A percentile compares a stretch with the other conserved stretches of the same genome.
phyloP scores from a whole-genome alignment of 2,797 vertebrate species.

The Anniella stebbinsi region DNA sequence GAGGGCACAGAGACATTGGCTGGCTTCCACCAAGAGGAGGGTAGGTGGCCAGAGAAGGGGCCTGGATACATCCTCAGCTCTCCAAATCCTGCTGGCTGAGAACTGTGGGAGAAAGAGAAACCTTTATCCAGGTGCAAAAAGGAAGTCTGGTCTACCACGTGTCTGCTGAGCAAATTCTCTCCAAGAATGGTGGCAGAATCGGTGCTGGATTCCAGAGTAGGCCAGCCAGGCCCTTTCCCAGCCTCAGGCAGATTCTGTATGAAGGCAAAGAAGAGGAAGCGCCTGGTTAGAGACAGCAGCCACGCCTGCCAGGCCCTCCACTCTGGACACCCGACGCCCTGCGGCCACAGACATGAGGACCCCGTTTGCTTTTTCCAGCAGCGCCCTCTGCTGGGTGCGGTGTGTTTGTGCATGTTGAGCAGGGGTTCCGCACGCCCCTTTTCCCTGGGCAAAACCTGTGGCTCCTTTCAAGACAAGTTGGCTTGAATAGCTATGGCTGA shows the following conservation, averaged over 20 bases:
- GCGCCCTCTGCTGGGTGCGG: background rate
- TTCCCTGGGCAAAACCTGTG: background rate
- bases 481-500: no score
- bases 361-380: background rate
- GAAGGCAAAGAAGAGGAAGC: background rate
- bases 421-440: background rate
- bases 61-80: background rate
- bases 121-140: accelerated
- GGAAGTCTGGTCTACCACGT: background rate
- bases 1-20: background rate
- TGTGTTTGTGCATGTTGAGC: background rate
- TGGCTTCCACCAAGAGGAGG: background rate
- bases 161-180: accelerated
- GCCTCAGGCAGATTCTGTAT: background rate
- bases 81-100: background rate
- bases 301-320: background rate
- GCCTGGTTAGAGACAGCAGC: no score
- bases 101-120: background rate
- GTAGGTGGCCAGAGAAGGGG: no score
- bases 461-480: no score
- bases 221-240: background rate
- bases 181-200: accelerated
- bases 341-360: no score
- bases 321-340: no score
- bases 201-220: background rate